Evolutionary conservation across 2,888 invertebrate species (phyloP).

Genomic region (Oscheius onirici): DNA sequence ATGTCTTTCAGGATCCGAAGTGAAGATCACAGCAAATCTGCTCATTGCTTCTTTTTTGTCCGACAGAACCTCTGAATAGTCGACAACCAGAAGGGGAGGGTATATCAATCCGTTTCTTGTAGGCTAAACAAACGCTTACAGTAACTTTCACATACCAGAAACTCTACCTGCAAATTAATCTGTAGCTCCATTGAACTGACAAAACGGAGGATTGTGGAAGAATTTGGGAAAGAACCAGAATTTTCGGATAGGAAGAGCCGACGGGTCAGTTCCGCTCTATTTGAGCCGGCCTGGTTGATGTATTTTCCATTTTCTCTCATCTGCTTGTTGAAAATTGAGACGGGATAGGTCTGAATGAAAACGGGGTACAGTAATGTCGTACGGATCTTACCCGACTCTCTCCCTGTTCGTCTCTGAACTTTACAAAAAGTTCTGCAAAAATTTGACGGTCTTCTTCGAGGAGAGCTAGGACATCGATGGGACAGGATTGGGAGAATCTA

Average conservation of each 20-base stretch:
- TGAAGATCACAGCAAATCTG: conserved; percentile 70
- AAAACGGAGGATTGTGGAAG: conserved; percentile 44
- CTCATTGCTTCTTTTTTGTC: conserved; percentile 32
- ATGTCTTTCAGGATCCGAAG: conserved; percentile 58
- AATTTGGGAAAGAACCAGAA: conserved; percentile 37
- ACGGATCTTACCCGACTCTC: conserved; percentile 13
- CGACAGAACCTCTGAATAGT: conserved; percentile 76
- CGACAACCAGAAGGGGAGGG: conserved; percentile 77
- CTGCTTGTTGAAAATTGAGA: conserved; percentile 77
- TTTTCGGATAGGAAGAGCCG: conserved; percentile 81
- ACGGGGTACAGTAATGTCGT: conserved; percentile 61
- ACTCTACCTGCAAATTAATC: conserved; percentile 51
- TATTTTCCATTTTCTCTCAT: conserved; percentile 73
- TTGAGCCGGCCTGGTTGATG: conserved; percentile 62
- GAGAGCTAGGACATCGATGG: neutral
- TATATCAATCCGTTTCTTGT: conserved; percentile 76
- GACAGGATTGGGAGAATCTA: neutral
- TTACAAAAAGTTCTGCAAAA: conserved; percentile 77
- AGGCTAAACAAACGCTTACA: conserved; percentile 38
- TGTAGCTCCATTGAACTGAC: conserved; percentile 51
- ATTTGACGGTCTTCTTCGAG: conserved; percentile 31
- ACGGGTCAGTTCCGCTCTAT: conserved; percentile 77
- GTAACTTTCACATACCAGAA: neutral
- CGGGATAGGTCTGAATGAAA: conserved; percentile 73
- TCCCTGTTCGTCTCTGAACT: conserved; percentile 70